phyloP scores from a whole-genome alignment of 2,797 vertebrate genomes.

The Lutjanus campechanus region DNA sequence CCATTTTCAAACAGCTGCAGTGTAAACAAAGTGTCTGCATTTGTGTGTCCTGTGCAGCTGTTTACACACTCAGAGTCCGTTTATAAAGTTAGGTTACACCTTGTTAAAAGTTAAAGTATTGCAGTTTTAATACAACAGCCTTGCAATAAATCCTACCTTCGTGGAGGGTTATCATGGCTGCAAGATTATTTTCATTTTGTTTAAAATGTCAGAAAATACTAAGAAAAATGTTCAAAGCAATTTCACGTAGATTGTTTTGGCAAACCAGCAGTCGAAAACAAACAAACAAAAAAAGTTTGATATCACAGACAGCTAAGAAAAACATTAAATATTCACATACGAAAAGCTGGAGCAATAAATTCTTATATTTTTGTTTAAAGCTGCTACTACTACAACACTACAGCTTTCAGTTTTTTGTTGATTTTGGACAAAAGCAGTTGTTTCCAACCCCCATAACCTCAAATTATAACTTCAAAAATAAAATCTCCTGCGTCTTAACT shows the following conservation, averaged over 20 bases:
- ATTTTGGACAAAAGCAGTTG: too few species aligned
- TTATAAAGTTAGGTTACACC: neutral
- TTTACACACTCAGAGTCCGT: neutral
- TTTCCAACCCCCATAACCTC: too few species aligned
- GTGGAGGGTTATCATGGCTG: neutral
- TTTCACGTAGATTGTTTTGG: neutral
- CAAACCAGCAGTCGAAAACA: neutral
- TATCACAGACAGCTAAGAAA: neutral
- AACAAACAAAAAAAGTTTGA: neutral
- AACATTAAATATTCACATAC: too few species aligned
- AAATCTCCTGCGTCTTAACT: too few species aligned
- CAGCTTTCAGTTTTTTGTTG: too few species aligned
- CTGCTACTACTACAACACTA: too few species aligned
- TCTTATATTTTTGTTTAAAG: too few species aligned
- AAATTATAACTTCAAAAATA: too few species aligned
- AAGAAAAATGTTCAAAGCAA: neutral
- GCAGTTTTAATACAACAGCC: neutral
- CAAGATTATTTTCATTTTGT: neutral
- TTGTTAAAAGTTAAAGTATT: neutral
- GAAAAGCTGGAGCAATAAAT: neutral
- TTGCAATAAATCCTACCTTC: neutral
- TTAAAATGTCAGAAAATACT: too few species aligned
- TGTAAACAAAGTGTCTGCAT: conserved; percentile 25
- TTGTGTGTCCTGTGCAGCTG: neutral
- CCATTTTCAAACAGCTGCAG: neutral